A percentile compares a stretch with the other conserved stretches of the same genome.
Evolutionary conservation across 2,113 vertebrate species (phyloP).

Genomic region (Brachypodius melanocephalos): DNA sequence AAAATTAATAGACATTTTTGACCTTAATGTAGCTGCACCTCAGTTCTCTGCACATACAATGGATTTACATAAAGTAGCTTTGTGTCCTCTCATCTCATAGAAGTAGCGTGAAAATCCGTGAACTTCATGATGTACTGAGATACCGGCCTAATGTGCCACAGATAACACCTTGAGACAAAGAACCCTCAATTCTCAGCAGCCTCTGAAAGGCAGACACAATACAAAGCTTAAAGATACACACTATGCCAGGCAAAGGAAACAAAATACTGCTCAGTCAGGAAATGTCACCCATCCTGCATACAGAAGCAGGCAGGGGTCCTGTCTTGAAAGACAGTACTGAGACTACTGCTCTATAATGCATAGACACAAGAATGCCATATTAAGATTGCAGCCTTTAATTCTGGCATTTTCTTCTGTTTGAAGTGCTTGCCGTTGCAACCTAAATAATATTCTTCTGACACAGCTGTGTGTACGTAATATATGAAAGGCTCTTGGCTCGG

Average conservation of each 20-base stretch:
- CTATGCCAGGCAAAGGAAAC: not conserved
- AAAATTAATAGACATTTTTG: constrained; percentile 43
- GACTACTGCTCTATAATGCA: not conserved
- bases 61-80: constrained; percentile 13
- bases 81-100: not conserved
- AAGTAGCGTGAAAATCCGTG: not conserved
- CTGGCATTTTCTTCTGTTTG: constrained; percentile 11
- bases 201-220: not conserved
- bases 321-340: not conserved
- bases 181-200: not conserved
- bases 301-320: not conserved
- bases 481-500: not conserved
- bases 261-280: not conserved
- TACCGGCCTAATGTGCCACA: not conserved
- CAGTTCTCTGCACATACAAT: not conserved
- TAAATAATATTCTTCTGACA: constrained; percentile 30
- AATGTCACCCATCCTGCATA: not conserved
- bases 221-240: not conserved
- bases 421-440: constrained; percentile 43
- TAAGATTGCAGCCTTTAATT: constrained; percentile 19
- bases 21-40: constrained; percentile 36
- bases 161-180: not conserved
- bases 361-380: not conserved
- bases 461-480: not conserved
- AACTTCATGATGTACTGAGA: not conserved